These are phyloP conservation scores for Hipposideros larvatus DNA, from an alignment of 2,797 vertebrate genomes.

Conservation along the genomic window DNA sequence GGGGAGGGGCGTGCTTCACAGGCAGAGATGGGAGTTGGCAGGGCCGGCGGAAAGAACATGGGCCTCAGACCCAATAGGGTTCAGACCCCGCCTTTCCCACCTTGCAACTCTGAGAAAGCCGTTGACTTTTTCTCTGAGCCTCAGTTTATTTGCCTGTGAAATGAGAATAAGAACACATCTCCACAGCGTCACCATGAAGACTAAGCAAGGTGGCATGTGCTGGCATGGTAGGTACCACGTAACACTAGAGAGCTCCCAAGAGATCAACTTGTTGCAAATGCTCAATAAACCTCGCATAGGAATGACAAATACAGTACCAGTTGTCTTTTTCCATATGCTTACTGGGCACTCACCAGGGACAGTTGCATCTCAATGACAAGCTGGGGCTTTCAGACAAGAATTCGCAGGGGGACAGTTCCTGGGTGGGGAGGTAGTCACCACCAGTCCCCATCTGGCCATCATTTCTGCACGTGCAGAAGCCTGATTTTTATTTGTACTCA, in stretches of 20 bases:
- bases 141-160: background rate
- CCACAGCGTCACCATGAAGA: background rate
- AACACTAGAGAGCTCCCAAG: background rate
- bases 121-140: background rate
- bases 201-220: background rate
- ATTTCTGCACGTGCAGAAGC: background rate
- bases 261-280: background rate
- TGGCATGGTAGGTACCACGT: accelerated
- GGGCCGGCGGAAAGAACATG: background rate
- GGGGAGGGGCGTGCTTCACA: background rate
- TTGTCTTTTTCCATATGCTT: background rate
- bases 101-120: background rate
- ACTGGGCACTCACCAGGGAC: background rate
- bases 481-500: background rate
- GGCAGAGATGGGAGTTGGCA: background rate
- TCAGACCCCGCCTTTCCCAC: background rate
- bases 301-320: accelerated
- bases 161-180: background rate
- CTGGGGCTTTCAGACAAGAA: background rate
- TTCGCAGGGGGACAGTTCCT: background rate
- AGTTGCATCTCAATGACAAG: background rate
- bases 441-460: background rate
- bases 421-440: background rate
- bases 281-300: background rate
- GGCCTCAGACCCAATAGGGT: background rate